Percentiles rank a stretch among this genome's conserved stretches.
Conservation (phyloP, 2,888 invertebrate species). For the Andrena marginata region DNA sequence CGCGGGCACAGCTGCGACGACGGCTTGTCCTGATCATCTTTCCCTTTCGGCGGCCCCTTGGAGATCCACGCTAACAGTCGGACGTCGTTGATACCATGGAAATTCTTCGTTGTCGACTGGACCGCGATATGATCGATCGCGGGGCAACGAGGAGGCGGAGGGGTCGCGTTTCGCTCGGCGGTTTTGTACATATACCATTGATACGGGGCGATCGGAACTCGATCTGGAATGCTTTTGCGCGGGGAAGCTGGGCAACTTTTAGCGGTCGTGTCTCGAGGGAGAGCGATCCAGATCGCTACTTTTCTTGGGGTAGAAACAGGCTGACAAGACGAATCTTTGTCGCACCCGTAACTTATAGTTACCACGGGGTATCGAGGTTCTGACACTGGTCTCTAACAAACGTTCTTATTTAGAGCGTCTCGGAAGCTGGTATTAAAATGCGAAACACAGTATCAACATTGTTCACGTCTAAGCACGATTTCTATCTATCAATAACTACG, state of each 20-base stretch:
- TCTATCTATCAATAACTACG: accelerated
- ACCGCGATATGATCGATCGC: slow-evolving; percentile 59
- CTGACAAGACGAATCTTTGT: not conserved
- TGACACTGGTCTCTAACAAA: not conserved
- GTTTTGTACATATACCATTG: slow-evolving; percentile 47
- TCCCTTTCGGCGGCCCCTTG: slow-evolving; percentile 66
- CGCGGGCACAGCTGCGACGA: slow-evolving; percentile 79
- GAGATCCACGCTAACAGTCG: slow-evolving; percentile 56
- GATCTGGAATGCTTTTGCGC: slow-evolving; percentile 29
- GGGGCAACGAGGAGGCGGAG: not conserved
- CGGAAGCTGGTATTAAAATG: not conserved
- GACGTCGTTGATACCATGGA: slow-evolving; percentile 56
- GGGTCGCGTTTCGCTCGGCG: slow-evolving; percentile 23
- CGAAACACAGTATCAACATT: not conserved
- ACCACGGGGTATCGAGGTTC: no score
- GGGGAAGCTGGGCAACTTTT: slow-evolving; percentile 3
- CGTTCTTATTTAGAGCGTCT: not conserved
- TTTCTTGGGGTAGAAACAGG: not conserved
- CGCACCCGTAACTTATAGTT: no score
- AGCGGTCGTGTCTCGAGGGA: slow-evolving; percentile 11
- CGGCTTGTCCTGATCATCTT: slow-evolving; percentile 70
- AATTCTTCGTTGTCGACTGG: slow-evolving; percentile 54
- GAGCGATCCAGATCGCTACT: slow-evolving; percentile 1
- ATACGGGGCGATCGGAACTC: slow-evolving; percentile 39
- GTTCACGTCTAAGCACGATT: not conserved